phyloP scores from a whole-genome alignment of 2,888 invertebrate species.

The Cryptus viduatorius region DNA sequence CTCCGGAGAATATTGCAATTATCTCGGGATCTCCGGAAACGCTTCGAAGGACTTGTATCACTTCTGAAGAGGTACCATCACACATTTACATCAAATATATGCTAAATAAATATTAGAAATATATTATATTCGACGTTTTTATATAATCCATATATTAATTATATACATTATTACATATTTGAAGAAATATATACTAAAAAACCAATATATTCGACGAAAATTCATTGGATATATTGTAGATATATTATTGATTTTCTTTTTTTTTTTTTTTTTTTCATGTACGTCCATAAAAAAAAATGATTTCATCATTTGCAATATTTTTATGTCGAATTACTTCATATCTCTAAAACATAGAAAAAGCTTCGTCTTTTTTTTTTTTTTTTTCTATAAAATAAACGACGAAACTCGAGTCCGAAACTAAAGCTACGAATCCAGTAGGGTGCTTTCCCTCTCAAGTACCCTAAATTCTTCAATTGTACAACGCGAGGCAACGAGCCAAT shows the following conservation, averaged over 20 bases:
- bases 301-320: not conserved
- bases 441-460: not conserved
- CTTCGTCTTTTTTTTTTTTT: not conserved
- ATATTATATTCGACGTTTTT: too few relatives aligned
- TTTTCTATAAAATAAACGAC: not conserved
- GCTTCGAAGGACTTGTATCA: not conserved
- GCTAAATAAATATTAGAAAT: not conserved
- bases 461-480: constrained; percentile 52
- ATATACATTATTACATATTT: too few relatives aligned
- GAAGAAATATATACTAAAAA: too few relatives aligned
- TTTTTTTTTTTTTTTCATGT: too few relatives aligned
- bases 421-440: not conserved
- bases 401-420: not conserved
- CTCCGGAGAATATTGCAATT: not conserved
- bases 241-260: too few relatives aligned
- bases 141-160: too few relatives aligned
- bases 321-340: not conserved
- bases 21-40: not conserved
- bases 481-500: constrained; percentile 57
- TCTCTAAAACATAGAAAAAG: not conserved
- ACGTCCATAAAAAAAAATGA: not conserved
- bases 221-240: too few relatives aligned
- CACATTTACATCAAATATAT: not conserved
- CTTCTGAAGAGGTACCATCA: not conserved
- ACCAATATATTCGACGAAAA: too few relatives aligned